These are phyloP conservation scores for Parochlus steinenii DNA, from an alignment of 2,888 invertebrate species.

Conservation along the genomic window DNA sequence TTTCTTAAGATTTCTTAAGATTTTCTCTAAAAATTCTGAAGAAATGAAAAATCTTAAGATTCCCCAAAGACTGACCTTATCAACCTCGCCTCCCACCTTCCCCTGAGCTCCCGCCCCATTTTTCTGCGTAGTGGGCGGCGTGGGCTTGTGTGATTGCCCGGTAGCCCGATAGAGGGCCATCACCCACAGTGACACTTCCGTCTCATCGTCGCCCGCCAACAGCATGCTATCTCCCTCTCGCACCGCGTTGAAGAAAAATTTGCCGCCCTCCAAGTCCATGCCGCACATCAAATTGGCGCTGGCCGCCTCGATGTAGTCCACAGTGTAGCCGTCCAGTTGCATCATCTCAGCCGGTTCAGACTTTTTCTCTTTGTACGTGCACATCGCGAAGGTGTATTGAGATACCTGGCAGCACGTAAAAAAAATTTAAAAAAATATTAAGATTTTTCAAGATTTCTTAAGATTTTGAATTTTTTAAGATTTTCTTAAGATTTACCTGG, in stretches of 20 bases:
- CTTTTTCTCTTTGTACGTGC: constrained; percentile 98
- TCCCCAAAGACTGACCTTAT: constrained; percentile 8
- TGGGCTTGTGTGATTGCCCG: constrained; percentile 97
- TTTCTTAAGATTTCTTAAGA: too few species aligned
- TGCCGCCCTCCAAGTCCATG: constrained; percentile 83
- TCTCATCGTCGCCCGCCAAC: constrained; percentile 92
- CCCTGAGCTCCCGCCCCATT: constrained; percentile 54
- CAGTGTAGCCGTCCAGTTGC: constrained; percentile 97
- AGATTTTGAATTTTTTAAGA: too few species aligned
- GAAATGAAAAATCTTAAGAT: constrained; percentile 1
- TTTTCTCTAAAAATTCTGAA: constrained; percentile 3
- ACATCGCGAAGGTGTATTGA: constrained; percentile 99
- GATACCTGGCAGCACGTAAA: too few species aligned
- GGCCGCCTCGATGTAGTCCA: constrained; percentile 95
- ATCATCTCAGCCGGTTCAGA: constrained; percentile 99
- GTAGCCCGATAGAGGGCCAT: constrained; percentile 99
- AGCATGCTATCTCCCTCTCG: constrained; percentile 95
- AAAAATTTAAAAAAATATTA: too few species aligned
- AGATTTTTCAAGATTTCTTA: too few species aligned
- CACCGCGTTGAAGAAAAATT: constrained; percentile 96
- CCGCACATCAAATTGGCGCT: constrained; percentile 87
- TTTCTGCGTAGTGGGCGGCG: constrained; percentile 79
- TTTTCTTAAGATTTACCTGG: too few species aligned
- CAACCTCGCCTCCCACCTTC: constrained; percentile 66
- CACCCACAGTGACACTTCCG: constrained; percentile 96